These are phyloP conservation scores for Herpailurus yagouaroundi DNA, from an alignment of 2,113 vertebrate species.

Conservation along the genomic window DNA sequence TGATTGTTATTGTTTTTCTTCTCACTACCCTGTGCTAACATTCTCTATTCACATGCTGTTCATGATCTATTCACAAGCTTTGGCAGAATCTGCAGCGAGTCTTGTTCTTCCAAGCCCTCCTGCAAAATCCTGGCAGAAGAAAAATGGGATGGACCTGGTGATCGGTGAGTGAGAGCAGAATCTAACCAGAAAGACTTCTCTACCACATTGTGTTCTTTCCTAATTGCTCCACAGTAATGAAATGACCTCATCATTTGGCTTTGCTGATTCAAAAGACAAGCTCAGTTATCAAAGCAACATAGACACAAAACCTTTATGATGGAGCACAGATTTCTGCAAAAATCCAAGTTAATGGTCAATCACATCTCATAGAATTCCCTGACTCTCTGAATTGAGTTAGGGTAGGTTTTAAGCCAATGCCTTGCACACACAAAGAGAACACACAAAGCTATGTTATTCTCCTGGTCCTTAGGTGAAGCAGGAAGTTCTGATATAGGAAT, in stretches of 20 bases:
- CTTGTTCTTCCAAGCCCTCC: not conserved
- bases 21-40: not conserved
- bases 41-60: not conserved
- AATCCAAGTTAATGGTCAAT: not conserved
- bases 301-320: not conserved
- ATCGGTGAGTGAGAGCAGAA: not conserved
- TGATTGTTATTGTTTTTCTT: not conserved
- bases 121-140: not conserved
- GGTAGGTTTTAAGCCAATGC: not conserved
- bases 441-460: not conserved
- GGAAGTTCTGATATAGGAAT: not conserved
- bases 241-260: not conserved
- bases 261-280: not conserved
- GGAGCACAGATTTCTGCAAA: not conserved
- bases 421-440: not conserved
- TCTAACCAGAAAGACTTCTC: not conserved
- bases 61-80: not conserved
- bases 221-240: not conserved
- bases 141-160: not conserved
- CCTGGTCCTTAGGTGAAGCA: not conserved
- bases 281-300: not conserved
- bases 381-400: not conserved
- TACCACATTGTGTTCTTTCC: not conserved
- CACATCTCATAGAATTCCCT: not conserved
- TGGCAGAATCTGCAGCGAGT: not conserved